Percentiles rank a stretch among this genome's conserved stretches.
Conservation (phyloP, 2,888 invertebrate species). For the Rhorus exstirpatorius region DNA sequence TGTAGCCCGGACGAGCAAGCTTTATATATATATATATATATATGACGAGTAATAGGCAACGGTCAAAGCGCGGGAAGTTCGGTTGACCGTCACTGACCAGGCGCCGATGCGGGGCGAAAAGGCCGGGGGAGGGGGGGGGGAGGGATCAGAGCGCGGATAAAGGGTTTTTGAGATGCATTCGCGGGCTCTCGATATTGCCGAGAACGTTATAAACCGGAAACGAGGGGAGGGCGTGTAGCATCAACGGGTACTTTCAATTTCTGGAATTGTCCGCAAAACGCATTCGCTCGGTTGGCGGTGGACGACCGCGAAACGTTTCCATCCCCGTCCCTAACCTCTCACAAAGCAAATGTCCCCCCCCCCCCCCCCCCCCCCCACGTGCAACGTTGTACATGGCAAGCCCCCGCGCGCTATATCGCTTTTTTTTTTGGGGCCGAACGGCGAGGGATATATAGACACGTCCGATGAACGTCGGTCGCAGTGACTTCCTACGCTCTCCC, state of each 20-base stretch:
- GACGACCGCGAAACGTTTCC: slow-evolving; percentile 63
- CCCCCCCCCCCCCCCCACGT: slow-evolving; percentile 38
- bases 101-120: neutral
- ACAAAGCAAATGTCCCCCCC: slow-evolving; percentile 71
- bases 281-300: slow-evolving; percentile 60
- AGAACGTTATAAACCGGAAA: slow-evolving; percentile 41
- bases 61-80: slow-evolving; percentile 64
- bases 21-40: too few relatives aligned
- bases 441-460: slow-evolving; percentile 54
- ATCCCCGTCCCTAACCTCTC: slow-evolving; percentile 22
- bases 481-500: slow-evolving; percentile 14
- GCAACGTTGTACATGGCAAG: slow-evolving; percentile 23
- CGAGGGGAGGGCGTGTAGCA: slow-evolving; percentile 46
- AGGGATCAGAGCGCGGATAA: slow-evolving; percentile 16
- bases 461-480: slow-evolving; percentile 63
- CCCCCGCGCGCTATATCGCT: slow-evolving; percentile 28
- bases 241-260: slow-evolving; percentile 76
- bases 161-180: slow-evolving; percentile 67
- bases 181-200: slow-evolving; percentile 64
- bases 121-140: neutral
- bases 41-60: slow-evolving; percentile 70
- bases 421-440: slow-evolving; percentile 27
- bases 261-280: slow-evolving; percentile 74
- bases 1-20: slow-evolving; percentile 37
- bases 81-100: slow-evolving; percentile 30